Conservation (phyloP, 2,797 vertebrate species). For the Eptatretus atami region DNA sequence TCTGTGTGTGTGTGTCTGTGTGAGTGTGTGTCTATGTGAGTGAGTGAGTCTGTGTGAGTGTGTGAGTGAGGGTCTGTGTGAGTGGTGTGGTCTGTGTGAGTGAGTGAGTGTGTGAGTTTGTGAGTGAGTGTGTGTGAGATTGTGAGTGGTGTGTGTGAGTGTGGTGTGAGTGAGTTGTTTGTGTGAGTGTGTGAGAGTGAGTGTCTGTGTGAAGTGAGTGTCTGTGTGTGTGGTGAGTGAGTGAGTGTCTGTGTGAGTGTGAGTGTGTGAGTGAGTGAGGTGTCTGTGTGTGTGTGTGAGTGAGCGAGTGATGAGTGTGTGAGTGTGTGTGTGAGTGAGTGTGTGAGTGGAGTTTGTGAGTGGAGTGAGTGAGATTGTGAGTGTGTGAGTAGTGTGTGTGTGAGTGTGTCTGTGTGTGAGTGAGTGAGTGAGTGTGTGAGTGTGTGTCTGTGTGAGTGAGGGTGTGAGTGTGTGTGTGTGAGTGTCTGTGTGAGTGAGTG, state of each 20-base stretch:
- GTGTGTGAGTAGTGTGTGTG: no score
- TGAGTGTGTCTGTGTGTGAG: no score
- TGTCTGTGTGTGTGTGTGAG: background rate
- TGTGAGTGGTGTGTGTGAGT: background rate
- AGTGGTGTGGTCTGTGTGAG: no score
- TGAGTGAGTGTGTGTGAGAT: background rate
- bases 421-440: background rate
- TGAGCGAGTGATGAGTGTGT: no score
- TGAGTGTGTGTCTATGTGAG: background rate
- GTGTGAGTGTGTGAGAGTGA: no score
- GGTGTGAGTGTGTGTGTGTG: background rate
- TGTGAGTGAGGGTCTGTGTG: no score
- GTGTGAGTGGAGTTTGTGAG: background rate
- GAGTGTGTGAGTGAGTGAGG: background rate
- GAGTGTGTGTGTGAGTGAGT: background rate
- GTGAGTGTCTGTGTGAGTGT: background rate
- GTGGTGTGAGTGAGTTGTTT: background rate
- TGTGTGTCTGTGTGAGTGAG: background rate
- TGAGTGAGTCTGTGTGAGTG: background rate
- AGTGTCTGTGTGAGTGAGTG: no score
- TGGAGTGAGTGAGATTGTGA: background rate
- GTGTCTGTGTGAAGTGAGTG: background rate
- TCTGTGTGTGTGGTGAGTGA: no score
- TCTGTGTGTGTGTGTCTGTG: background rate
- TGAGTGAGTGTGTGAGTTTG: background rate